Evolutionary conservation across 2,888 invertebrate genomes (phyloP), one percentile per base, ranked within the genome.

Genomic region (Dascillus cervinus): DNA sequence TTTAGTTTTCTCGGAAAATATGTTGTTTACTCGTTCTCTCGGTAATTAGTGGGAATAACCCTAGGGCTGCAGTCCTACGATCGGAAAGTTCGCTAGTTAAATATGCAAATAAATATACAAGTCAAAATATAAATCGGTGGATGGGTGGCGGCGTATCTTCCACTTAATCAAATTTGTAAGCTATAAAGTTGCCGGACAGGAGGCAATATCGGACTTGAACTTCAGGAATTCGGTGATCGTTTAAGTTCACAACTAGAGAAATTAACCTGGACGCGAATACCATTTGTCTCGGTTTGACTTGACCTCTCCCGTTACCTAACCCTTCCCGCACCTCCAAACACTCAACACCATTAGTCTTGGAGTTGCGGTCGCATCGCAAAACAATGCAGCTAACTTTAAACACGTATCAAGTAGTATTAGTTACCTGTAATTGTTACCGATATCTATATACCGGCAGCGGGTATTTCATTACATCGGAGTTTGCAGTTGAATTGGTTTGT

Each of bases 211-310:
- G 39, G 34, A 35, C 35, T 43, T 37, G 45, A 50, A 48, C 50
- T 53, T 50, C 47, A 46, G 60, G 59, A 59, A 60, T 58, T 56
- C 50, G 55, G 45, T 51, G 56, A 58, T 57, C 60, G 60, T 56
- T 57, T 44, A 58, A 57, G 57, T 62, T 61, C 46, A 49, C 51
- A 60, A 62, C 59, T 59, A 54, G 55, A 54, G 58, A 61, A 59
- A 61, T 62, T 62, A 62, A 62, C 60, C 55, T 60, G 57, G 60
- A 56, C 60, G 56, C 56, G 57, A 56, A 60, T 60, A 58, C 62
- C 62, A 64, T 64, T 62, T 62, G 61, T 64, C 62, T 63, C 61
- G 62, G 62, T 62, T 61, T 58, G 63, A 61, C 60, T 37, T 39
- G 29, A 38, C 39, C 41, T 32, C 39, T 37, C 35, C 43, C 26